These are phyloP conservation scores for Dryobates pubescens DNA, from an alignment of 2,797 vertebrate species.

Conservation along the genomic window DNA sequence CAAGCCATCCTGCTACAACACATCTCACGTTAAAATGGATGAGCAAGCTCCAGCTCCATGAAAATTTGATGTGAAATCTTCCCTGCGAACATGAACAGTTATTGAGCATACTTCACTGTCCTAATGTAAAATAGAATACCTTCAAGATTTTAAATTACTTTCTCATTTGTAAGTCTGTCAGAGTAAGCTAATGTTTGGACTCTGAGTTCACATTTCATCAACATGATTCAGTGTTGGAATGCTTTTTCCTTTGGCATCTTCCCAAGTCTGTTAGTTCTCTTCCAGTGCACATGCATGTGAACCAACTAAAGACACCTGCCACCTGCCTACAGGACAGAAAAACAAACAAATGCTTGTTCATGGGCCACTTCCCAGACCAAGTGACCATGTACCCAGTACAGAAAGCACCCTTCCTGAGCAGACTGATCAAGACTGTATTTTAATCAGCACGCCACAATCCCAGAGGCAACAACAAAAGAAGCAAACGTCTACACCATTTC, in stretches of 20 bases:
- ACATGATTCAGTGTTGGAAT: neutral
- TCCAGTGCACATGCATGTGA: neutral
- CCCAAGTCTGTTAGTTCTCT: constrained; percentile 9
- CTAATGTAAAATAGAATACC: constrained; percentile 53
- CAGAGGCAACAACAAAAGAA: neutral
- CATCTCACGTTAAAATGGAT: constrained; percentile 26
- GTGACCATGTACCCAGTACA: neutral
- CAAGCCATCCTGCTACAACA: neutral
- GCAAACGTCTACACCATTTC: neutral
- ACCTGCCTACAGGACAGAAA: neutral
- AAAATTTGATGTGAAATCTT: constrained; percentile 53
- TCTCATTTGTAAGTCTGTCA: constrained; percentile 54
- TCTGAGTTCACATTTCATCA: neutral
- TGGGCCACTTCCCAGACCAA: neutral
- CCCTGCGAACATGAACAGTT: constrained; percentile 18
- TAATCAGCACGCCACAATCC: neutral
- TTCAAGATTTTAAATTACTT: constrained; percentile 45
- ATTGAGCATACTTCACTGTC: constrained; percentile 30
- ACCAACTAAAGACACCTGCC: neutral
- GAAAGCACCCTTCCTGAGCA: neutral
- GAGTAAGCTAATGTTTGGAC: constrained; percentile 44
- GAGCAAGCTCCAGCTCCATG: constrained; percentile 5
- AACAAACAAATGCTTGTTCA: neutral
- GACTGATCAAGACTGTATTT: neutral
- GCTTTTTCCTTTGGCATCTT: neutral